phyloP scores from a whole-genome alignment of 2,113 vertebrate genomes.

The Halichoerus grypus region DNA sequence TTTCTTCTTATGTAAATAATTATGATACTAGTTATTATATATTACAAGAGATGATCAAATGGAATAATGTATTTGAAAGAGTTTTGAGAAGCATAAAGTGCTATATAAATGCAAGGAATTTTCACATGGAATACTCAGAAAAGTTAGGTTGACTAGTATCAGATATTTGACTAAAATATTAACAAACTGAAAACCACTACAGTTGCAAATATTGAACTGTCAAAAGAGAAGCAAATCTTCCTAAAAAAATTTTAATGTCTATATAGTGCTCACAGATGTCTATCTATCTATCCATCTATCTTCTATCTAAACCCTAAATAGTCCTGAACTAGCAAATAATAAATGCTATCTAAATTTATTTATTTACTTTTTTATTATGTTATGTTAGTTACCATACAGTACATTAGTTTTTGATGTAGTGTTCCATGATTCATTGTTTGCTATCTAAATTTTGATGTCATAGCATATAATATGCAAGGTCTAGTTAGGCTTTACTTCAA shows the following conservation, averaged over 20 bases:
- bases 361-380: no score
- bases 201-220: background rate
- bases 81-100: background rate
- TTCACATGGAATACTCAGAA: background rate
- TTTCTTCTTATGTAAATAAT: background rate
- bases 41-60: slow-evolving; percentile 15
- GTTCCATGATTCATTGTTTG: no score
- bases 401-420: no score
- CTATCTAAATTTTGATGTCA: background rate
- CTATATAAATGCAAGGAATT: background rate
- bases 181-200: background rate
- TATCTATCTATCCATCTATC: background rate
- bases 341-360: background rate
- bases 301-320: background rate
- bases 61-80: background rate
- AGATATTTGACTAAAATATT: slow-evolving; percentile 13
- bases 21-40: background rate
- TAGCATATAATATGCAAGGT: background rate
- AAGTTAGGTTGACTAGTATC: background rate
- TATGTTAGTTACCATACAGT: no score
- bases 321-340: background rate
- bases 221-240: slow-evolving; percentile 1
- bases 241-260: background rate
- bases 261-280: background rate
- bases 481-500: slow-evolving; percentile 4